Percentiles rank a stretch among this genome's conserved stretches.
Evolutionary conservation across 2,888 invertebrate genomes (phyloP).

Genomic region (Drosophila infuscata): DNA sequence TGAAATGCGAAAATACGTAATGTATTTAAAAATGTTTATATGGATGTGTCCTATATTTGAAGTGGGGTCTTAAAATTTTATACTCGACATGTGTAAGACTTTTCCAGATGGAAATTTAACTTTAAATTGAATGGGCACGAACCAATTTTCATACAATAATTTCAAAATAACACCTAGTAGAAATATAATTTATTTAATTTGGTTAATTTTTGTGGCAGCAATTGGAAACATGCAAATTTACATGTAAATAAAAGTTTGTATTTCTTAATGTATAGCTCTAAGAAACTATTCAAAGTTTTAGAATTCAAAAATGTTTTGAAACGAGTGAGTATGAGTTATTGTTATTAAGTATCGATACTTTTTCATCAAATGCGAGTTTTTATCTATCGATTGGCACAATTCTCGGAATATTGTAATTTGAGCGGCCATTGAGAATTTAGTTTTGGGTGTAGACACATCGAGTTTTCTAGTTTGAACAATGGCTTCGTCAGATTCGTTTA

Average conservation of each 20-base stretch:
- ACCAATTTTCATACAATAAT: not conserved
- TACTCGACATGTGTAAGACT: not conserved
- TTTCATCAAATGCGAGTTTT: not conserved
- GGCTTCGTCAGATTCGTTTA: conserved; percentile 19
- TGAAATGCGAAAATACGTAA: not conserved
- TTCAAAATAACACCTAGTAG: not conserved
- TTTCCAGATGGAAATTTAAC: not conserved
- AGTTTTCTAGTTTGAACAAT: not conserved
- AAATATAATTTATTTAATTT: not conserved
- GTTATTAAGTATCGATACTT: not conserved
- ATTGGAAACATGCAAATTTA: not conserved
- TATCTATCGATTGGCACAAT: not conserved
- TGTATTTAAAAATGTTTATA: not conserved
- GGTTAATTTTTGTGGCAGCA: not conserved
- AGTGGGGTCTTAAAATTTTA: not conserved
- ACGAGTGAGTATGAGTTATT: not conserved
- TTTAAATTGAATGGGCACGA: not conserved
- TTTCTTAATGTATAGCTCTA: not conserved
- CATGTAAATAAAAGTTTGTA: not conserved
- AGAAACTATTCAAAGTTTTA: not conserved
- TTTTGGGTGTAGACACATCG: not conserved
- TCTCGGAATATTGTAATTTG: not conserved
- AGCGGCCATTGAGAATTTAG: not conserved
- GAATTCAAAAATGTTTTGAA: not conserved
- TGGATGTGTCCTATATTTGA: not conserved